Percentiles rank a stretch among this genome's conserved stretches.
These are phyloP conservation scores for Pelecanus crispus DNA, from an alignment of 2,113 vertebrate species.

Conservation along the genomic window DNA sequence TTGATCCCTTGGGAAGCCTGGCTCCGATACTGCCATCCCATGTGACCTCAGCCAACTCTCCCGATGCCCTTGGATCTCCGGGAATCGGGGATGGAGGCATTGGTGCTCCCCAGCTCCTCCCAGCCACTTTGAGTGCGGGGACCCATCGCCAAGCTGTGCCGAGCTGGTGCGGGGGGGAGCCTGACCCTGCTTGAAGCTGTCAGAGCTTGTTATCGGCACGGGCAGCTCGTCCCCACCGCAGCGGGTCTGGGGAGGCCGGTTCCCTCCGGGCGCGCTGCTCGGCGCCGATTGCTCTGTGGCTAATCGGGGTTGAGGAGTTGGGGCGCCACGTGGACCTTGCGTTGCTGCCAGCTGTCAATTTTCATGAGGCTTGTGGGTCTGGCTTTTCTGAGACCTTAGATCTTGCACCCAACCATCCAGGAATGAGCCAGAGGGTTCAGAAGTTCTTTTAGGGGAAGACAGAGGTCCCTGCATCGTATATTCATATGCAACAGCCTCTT, in stretches of 20 bases:
- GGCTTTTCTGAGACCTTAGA: not conserved
- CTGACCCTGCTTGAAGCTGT: not conserved
- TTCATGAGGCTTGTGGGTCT: not conserved
- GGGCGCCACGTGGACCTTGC: not conserved
- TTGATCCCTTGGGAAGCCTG: not conserved
- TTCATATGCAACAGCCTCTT: not conserved
- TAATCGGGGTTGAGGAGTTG: not conserved
- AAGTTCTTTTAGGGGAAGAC: not conserved
- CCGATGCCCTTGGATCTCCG: not conserved
- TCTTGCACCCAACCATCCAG: not conserved
- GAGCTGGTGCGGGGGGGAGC: not conserved
- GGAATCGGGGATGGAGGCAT: fast-evolving
- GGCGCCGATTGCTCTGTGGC: fast-evolving
- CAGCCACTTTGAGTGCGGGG: not conserved
- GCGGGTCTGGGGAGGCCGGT: not conserved
- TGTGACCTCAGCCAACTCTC: not conserved
- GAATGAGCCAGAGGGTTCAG: not conserved
- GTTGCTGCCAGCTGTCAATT: not conserved
- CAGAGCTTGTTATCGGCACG: not conserved
- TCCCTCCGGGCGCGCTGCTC: not conserved
- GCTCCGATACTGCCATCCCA: fast-evolving
- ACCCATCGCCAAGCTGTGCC: fast-evolving
- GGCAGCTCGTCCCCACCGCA: not conserved
- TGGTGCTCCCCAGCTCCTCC: not conserved
- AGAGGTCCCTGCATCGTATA: not conserved